phyloP scores from a whole-genome alignment of 2,888 invertebrate species.

The Biston betularia region DNA sequence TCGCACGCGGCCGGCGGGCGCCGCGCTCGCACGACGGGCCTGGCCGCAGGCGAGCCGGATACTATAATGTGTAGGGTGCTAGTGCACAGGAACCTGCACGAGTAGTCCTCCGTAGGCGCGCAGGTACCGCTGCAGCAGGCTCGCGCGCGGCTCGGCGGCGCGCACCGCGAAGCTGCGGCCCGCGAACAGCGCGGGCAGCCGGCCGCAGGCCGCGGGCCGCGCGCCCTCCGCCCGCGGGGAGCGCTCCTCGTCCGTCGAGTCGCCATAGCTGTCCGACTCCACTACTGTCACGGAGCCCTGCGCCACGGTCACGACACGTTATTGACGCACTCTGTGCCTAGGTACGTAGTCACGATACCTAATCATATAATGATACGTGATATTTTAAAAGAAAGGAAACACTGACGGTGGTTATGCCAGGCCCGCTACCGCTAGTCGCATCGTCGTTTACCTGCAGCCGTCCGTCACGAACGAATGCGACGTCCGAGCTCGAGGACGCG shows the following conservation, averaged over 20 bases:
- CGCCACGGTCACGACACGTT: too few species aligned
- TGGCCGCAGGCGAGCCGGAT: conserved; percentile 88
- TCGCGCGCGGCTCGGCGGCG: conserved; percentile 17
- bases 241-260: conserved; percentile 19
- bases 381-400: too few species aligned
- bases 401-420: too few species aligned
- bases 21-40: too few species aligned
- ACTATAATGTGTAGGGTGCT: conserved; percentile 45
- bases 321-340: too few species aligned
- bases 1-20: too few species aligned
- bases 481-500: conserved; percentile 37
- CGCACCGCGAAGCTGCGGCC: conserved; percentile 78
- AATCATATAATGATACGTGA: too few species aligned
- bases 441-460: conserved; percentile 43
- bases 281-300: conserved; percentile 34
- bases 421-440: too few species aligned
- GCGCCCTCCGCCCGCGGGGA: conserved; percentile 3
- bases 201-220: conserved; percentile 30
- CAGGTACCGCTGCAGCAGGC: conserved; percentile 77
- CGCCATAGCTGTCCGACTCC: conserved; percentile 35
- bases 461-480: conserved; percentile 53
- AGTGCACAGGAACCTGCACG: conserved; percentile 52
- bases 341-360: too few species aligned
- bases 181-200: conserved; percentile 79
- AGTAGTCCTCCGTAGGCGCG: conserved; percentile 88